These are phyloP conservation scores for Chaetogeoica ovagalla DNA, from an alignment of 2,888 invertebrate genomes.

Conservation along the genomic window DNA sequence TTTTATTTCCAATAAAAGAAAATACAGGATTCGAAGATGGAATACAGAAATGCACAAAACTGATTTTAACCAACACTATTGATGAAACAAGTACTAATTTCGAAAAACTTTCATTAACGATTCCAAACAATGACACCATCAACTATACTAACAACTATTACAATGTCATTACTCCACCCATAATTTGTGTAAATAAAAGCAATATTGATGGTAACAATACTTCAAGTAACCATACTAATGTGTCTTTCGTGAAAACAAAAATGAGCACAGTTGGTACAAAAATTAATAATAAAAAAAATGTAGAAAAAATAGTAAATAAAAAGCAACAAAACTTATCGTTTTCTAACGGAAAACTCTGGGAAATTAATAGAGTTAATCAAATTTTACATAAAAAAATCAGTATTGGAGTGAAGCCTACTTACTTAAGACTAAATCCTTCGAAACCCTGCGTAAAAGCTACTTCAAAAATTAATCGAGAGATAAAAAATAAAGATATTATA, in stretches of 20 bases:
- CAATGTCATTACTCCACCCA: background rate
- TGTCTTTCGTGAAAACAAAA: background rate
- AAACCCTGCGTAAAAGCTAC: slow-evolving; percentile 6
- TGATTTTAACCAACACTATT: background rate
- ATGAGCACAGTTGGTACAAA: background rate
- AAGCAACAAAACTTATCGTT: slow-evolving; percentile 33
- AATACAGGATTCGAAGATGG: background rate
- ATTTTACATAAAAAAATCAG: slow-evolving; percentile 36
- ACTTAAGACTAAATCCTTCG: background rate
- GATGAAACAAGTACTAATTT: background rate
- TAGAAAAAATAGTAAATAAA: background rate
- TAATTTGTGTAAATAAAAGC: background rate
- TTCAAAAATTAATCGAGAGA: slow-evolving; percentile 30
- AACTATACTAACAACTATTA: background rate
- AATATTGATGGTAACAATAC: background rate
- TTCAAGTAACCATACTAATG: background rate
- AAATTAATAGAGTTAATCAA: slow-evolving; percentile 37
- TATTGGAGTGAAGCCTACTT: slow-evolving; percentile 1
- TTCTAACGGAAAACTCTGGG: slow-evolving; percentile 29
- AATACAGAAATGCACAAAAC: background rate
- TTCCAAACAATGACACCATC: background rate
- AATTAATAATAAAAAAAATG: background rate
- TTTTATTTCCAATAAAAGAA: slow-evolving; percentile 2
- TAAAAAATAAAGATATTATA: slow-evolving; percentile 22
- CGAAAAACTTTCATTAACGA: slow-evolving; percentile 5